phyloP scores from a whole-genome alignment of 2,797 vertebrate species.

The Streptopelia turtur region DNA sequence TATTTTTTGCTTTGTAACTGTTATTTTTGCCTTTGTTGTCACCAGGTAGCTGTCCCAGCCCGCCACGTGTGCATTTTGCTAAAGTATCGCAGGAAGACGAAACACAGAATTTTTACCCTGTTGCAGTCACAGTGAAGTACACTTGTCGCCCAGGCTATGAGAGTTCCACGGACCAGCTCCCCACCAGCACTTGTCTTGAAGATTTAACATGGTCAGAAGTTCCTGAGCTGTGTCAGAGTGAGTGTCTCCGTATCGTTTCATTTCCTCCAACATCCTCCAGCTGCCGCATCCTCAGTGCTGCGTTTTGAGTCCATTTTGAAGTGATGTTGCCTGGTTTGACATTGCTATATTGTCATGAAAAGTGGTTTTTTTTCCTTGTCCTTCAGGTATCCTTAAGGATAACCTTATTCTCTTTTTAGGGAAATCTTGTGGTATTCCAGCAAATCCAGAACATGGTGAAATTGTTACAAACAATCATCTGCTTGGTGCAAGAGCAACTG shows the following conservation, averaged over 20 bases:
- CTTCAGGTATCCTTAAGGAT: not conserved
- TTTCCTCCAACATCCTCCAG: fast-evolving
- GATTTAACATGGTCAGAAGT: slow-evolving; percentile 9
- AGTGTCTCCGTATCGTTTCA: fast-evolving
- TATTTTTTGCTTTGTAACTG: not conserved
- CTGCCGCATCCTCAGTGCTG: fast-evolving
- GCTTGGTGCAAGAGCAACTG: not conserved
- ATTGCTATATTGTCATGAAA: fast-evolving
- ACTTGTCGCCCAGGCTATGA: not conserved
- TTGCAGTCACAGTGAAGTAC: not conserved
- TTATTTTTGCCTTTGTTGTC: fast-evolving
- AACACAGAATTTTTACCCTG: not conserved
- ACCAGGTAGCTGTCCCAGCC: slow-evolving; percentile 19
- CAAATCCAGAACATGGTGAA: not conserved
- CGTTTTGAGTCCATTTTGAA: fast-evolving
- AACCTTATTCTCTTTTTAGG: not conserved
- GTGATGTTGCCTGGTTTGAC: not conserved
- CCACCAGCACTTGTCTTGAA: slow-evolving; percentile 20
- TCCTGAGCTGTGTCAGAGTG: not conserved
- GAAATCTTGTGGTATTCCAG: slow-evolving; percentile 48
- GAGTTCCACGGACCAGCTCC: not conserved
- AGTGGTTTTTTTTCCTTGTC: not conserved
- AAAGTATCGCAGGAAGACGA: not conserved
- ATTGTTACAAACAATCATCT: not conserved
- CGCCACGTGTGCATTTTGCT: fast-evolving